Base-by-base conservation (phyloP, 2,797 vertebrate genomes). In the Sebastes ruberrimus region DNA sequence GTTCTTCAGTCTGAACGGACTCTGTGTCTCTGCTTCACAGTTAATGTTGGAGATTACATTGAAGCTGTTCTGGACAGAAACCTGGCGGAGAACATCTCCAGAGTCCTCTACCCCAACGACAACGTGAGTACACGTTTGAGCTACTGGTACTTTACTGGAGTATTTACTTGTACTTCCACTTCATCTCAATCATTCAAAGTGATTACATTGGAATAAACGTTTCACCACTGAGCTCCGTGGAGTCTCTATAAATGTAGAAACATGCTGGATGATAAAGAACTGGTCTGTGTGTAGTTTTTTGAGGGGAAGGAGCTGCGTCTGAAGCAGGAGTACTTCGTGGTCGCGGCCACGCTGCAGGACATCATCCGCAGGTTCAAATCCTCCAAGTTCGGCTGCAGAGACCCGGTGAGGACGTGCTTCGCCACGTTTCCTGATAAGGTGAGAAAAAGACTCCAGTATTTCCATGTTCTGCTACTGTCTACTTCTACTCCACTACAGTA, bases 81-180 rank as follows among this genome's bases (percentile, higher is more conserved):
- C 90, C 78, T 98, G 87, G 97, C 97, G 0, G 97, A 98, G 93
- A 98, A 98, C 91, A 98, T 98, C 92, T 98, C 97, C 16, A 96
- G 97, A 16, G 97, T 98, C 71, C 95, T 98, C 23, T 98, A 98
- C 84, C 97, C 97, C 82, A 98, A 98, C 0, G 97, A 98, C 90
- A 98, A 98, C 0, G 97, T 98, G 88, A 97, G 42, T 46, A 46
- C 42, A 46, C 6, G 42, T 1, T 46, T 46, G 42, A 46, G 42
- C 14, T 46, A 46, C 14, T 46, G 42, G 42, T 46, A 46, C 16
- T 42, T 42, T 42, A 42, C 14, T 42, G 38, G 38, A 42, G 38
- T 42, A 42, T 46, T 46, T 42, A 35, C 14, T 46, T 46, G 42
- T 18, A 46, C 42, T 46, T 16, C 42, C 38, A 33, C 0, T 33